phyloP scores from a whole-genome alignment of 2,797 vertebrate species.

The Anomalospiza imberbis region DNA sequence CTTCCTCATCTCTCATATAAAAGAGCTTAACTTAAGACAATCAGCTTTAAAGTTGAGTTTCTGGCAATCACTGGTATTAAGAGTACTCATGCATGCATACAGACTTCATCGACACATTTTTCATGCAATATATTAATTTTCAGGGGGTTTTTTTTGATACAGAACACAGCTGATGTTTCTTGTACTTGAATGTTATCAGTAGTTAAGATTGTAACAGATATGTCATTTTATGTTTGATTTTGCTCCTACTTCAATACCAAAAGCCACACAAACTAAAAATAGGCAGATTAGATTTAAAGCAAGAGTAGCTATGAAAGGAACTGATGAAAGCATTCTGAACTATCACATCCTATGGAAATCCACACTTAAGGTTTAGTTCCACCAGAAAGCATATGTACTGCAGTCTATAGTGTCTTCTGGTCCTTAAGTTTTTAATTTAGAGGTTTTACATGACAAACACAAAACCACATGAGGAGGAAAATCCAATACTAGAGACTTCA shows the following conservation, averaged over 20 bases:
- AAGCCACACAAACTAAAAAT: neutral
- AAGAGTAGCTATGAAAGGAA: neutral
- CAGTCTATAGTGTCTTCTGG: neutral
- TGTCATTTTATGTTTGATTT: neutral
- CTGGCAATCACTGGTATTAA: neutral
- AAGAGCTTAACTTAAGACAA: neutral
- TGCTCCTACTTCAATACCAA: neutral
- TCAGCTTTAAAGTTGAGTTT: neutral
- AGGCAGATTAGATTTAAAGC: neutral
- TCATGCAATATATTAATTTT: neutral
- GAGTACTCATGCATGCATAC: neutral
- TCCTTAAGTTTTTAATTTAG: neutral
- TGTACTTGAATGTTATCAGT: neutral
- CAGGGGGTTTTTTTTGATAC: neutral
- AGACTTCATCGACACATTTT: neutral
- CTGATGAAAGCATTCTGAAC: neutral
- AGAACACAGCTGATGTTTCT: neutral
- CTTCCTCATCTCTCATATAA: neutral
- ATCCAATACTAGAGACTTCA: neutral
- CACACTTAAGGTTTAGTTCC: neutral
- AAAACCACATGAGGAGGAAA: neutral
- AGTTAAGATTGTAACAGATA: neutral
- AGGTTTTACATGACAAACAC: neutral
- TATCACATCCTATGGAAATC: neutral
- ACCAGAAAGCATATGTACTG: neutral